Evolutionary conservation across 2,888 invertebrate genomes (phyloP), one percentile per base, ranked within the genome.

Genomic region (Plutella xylostella): DNA sequence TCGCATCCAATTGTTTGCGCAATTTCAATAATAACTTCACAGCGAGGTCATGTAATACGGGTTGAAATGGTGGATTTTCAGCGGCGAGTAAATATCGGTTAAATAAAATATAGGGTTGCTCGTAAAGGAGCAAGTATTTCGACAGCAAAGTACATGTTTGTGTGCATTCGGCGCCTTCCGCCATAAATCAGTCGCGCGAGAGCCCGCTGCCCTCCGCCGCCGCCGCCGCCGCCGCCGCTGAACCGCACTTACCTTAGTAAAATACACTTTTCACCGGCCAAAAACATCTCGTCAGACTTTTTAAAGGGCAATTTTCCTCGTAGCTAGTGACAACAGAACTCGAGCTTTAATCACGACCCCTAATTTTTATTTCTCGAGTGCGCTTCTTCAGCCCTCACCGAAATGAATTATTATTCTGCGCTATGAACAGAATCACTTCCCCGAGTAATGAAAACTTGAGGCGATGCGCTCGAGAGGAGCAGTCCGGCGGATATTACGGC

Each of bases 401-500:
- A 76, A 77, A 78, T 83, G 77, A 82, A 78, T 79, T 79, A 82
- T 82, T 80, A 78, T 72, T 66, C 71, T 68, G 73, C 72, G 72
- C 69, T 67, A 65, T 65, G 71, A 72, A 79, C 76, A 77, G 80
- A 79, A 79, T 75, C 74, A 78, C 76, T 77, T 73, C 67, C 54
- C 63, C 66, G 58, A 75, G 76, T 82, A 82, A 82, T 82, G 79
- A 83, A 83, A 83, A 76, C 76, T 79, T 71, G 57, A 71, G 71
- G 69, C 73, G 78, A 78, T 79, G 78, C 72, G 73, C 76, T 77
- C 68, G 63, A 78, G 76, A 72, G 72, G 72, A 63, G 64, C 65
- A 68, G 80, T 72, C 78, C 76, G 68, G 63, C 72, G 79, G 79
- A 82, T 82, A 83, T 82, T 82, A 79, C 74, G 72, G 79, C 79